Evolutionary conservation across 1,140 invertebrate species (phyloP).

Genomic region (Leptestheria dahalacensis): DNA sequence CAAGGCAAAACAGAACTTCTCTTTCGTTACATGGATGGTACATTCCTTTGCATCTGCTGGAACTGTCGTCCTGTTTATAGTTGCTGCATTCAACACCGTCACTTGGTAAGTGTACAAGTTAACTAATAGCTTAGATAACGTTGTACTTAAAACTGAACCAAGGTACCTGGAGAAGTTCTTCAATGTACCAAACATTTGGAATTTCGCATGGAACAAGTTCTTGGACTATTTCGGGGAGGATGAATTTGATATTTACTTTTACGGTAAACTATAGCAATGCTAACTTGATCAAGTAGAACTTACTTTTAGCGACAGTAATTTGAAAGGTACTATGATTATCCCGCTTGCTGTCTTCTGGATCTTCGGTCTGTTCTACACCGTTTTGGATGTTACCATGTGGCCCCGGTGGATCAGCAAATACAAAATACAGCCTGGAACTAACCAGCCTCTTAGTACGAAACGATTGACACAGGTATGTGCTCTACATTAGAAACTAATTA

Average conservation of each 20-base stretch:
- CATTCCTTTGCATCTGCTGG: background rate
- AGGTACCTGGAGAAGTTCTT: conserved; percentile 73
- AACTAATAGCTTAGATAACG: background rate
- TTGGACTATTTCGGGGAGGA: conserved; percentile 46
- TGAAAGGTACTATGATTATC: conserved; percentile 36
- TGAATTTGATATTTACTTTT: conserved; percentile 44
- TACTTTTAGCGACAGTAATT: background rate
- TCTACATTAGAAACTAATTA: background rate
- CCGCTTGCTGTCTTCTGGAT: conserved; percentile 57
- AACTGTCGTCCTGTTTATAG: background rate
- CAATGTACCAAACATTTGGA: conserved; percentile 73
- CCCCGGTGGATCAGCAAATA: conserved; percentile 51
- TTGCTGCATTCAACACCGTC: background rate
- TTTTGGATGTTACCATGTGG: conserved; percentile 55
- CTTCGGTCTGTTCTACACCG: conserved; percentile 52
- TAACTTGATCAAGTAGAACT: background rate
- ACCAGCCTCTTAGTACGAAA: conserved; percentile 50
- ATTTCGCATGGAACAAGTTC: conserved; percentile 61
- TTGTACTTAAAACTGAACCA: background rate
- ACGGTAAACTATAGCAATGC: background rate
- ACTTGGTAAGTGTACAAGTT: background rate
- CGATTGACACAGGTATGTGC: conserved; percentile 38
- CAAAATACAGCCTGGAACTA: conserved; percentile 69
- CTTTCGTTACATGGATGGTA: background rate
- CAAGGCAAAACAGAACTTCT: background rate